Percentiles rank a stretch among this genome's conserved stretches.
These are phyloP conservation scores for Hiodon tergisus DNA, from an alignment of 2,113 vertebrate genomes.

Conservation along the genomic window DNA sequence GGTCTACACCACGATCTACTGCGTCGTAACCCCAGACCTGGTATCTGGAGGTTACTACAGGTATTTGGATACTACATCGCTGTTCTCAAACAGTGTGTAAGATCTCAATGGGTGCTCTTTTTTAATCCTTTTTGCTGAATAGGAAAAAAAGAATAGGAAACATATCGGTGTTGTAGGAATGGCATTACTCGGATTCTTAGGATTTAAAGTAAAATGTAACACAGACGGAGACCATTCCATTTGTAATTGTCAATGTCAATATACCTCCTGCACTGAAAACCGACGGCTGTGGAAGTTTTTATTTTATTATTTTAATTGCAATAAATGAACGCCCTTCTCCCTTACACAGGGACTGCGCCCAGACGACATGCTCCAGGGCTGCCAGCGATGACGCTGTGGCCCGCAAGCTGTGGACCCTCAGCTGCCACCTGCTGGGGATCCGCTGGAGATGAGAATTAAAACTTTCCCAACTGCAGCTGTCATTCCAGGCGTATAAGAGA, in stretches of 20 bases:
- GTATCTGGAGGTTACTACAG: constrained; percentile 54
- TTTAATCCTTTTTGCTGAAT: no score
- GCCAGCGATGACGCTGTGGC: constrained; percentile 53
- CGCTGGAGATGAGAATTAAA: constrained; percentile 50
- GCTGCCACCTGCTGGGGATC: constrained; percentile 61
- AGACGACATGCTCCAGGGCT: constrained; percentile 37
- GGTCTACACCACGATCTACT: constrained; percentile 54
- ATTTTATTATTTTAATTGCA: no score
- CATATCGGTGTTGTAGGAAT: no score
- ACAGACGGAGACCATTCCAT: no score
- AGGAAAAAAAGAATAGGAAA: no score
- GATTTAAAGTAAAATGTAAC: no score
- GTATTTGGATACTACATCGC: constrained; percentile 25
- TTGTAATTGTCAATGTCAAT: neutral
- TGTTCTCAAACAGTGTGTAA: neutral
- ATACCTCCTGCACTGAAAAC: no score
- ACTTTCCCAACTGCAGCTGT: neutral
- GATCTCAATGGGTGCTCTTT: no score
- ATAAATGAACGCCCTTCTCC: neutral
- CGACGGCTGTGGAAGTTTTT: no score
- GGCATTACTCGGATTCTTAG: no score
- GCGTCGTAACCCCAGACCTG: constrained; percentile 49
- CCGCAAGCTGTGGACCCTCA: constrained; percentile 57
- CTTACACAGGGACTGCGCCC: constrained; percentile 46
- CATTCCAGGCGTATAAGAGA: neutral